phyloP scores from a whole-genome alignment of 2,113 vertebrate species.

The Stigmatopora nigra region DNA sequence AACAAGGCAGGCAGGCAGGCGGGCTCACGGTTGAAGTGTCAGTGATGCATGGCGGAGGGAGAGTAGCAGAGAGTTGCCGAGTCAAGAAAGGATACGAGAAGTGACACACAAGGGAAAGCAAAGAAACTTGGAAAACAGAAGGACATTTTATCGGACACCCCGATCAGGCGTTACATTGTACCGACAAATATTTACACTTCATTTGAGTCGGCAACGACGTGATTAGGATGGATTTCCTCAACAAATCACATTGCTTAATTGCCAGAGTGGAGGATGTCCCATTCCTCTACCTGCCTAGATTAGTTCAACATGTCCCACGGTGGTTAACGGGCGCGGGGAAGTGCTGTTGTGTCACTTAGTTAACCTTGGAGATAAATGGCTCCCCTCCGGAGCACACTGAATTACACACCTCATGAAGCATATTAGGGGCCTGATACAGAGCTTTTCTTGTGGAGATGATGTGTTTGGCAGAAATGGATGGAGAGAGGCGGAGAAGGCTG shows the following conservation, averaged over 20 bases:
- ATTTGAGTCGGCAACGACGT: slow-evolving; percentile 34
- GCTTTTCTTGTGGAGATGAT: slow-evolving; percentile 87
- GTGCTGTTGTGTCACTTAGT: slow-evolving; percentile 84
- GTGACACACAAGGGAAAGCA: slow-evolving; percentile 44
- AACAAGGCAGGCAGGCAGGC: slow-evolving; percentile 87
- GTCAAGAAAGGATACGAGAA: slow-evolving; percentile 44
- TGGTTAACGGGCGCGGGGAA: slow-evolving; percentile 75
- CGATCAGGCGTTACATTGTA: slow-evolving; percentile 34
- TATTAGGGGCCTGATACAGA: slow-evolving; percentile 82
- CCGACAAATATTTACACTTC: slow-evolving; percentile 52
- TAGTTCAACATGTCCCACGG: slow-evolving; percentile 65
- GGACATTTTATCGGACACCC: slow-evolving; percentile 25
- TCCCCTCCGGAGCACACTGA: slow-evolving; percentile 76
- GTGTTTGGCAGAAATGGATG: slow-evolving; percentile 63
- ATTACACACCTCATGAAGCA: slow-evolving; percentile 92
- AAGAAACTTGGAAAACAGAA: slow-evolving; percentile 49
- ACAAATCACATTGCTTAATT: slow-evolving; percentile 51
- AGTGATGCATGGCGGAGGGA: slow-evolving; percentile 81
- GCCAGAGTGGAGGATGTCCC: slow-evolving; percentile 29
- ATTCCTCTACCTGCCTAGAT: slow-evolving; percentile 54
- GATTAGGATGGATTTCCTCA: slow-evolving; percentile 48
- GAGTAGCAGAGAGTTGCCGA: slow-evolving; percentile 42
- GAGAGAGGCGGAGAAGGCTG: slow-evolving; percentile 65
- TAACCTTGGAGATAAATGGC: slow-evolving; percentile 88
- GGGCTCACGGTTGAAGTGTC: slow-evolving; percentile 86